Evolutionary conservation across 2,797 vertebrate species (phyloP), one percentile per base, ranked within the genome.

Genomic region (Chanos chanos): DNA sequence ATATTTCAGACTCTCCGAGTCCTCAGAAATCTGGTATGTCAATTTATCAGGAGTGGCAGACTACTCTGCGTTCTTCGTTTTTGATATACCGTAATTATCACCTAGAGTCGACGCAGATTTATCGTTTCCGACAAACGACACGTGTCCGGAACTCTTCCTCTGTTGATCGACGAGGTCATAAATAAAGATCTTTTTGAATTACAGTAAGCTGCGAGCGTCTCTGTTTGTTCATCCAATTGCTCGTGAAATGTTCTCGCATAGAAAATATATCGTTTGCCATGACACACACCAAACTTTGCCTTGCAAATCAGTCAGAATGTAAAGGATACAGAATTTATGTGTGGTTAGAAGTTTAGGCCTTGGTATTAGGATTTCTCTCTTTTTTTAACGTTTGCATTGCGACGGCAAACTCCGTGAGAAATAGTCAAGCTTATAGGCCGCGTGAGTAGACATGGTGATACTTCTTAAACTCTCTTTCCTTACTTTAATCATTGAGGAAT

Each of bases 61-160:
- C 8, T 36, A 56, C 44, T 63, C 37, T 28, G 27, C 34, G 50
- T 66, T 68, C 33, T 45, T 67, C 62, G n/a, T 64, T 71, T 70
- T 40, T 70, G 65, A 73, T 70, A 69, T 62, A 61, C 65, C 48
- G 21, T 65, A 71, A 78, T 73, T 71, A 75, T 75, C 73, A 67
- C 33, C 56, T 31, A 55, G 57, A 65, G 61, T 39, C 27, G 61
- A 61, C 48, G 31, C 13, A 18, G 66, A 78, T 70, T 71, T 69
- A 78, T 59, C 13, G 58, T 67, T 75, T 75, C 73, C 73, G 73
- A 71, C 76, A 71, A 58, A 54, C 49, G 70, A 57, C 70, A 75
- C 61, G 73, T 68, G 73, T 69, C 65, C 69, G 55, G 66, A 67
- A 51, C 54, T 57, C 45, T 67, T 56, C 34, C 50, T 28, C 40